Conservation (phyloP, 1,140 invertebrate species). For the Diabrotica undecimpunctata region DNA sequence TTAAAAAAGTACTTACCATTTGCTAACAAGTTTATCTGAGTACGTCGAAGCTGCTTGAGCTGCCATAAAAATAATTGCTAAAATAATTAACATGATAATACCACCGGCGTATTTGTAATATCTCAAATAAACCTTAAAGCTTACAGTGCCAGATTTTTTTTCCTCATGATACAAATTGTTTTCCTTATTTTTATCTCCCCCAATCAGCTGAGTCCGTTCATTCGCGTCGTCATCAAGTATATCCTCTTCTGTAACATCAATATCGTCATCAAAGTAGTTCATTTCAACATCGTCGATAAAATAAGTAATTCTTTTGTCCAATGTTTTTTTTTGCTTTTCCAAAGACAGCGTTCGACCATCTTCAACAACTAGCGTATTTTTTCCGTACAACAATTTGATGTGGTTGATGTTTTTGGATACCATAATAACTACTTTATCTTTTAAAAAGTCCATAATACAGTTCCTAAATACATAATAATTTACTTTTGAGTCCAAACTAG, state of each 20-base stretch:
- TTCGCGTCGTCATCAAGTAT: constrained; percentile 4
- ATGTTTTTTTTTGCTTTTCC: constrained; percentile 23
- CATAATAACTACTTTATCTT: constrained; percentile 66
- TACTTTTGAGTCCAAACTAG: constrained; percentile 78
- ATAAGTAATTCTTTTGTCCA: constrained; percentile 31
- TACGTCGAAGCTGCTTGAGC: constrained; percentile 24
- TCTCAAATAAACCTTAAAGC: constrained; percentile 27
- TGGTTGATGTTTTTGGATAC: constrained; percentile 69
- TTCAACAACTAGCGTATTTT: constrained; percentile 26
- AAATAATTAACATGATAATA: constrained; percentile 20
- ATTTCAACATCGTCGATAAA: constrained; percentile 28
- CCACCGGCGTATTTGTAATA: constrained; percentile 37
- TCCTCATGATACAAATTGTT: constrained; percentile 34
- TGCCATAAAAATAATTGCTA: constrained; percentile 21
- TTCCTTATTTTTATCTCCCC: constrained; percentile 11
- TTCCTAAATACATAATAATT: constrained; percentile 75
- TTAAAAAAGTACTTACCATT: constrained; percentile 28
- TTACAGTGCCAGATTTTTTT: constrained; percentile 30
- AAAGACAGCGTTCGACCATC: constrained; percentile 27
- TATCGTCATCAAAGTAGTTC: constrained; percentile 1
- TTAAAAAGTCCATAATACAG: constrained; percentile 65
- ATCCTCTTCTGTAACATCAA: not conserved
- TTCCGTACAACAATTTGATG: constrained; percentile 25
- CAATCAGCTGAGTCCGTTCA: constrained; percentile 23
- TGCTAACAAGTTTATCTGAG: constrained; percentile 32